Conservation (phyloP, 2,888 invertebrate species). For the Thera britannica region DNA sequence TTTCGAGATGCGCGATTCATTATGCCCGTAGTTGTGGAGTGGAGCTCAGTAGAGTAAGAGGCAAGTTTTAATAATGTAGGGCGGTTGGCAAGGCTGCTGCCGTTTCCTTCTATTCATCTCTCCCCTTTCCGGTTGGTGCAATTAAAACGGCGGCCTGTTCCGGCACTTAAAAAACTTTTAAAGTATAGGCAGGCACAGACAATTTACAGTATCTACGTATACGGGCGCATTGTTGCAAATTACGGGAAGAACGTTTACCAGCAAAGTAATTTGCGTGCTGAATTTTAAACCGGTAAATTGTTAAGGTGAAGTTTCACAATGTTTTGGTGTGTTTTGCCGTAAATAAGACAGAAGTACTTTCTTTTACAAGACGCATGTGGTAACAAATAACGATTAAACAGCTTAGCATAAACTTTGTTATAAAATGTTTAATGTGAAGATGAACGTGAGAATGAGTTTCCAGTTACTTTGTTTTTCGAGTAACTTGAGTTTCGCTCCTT, state of each 20-base stretch:
- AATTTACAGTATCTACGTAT: conserved; percentile 65
- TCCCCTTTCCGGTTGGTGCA: conserved; percentile 82
- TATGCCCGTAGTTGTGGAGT: conserved; percentile 71
- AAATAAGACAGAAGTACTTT: conserved; percentile 29
- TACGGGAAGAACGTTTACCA: conserved; percentile 56
- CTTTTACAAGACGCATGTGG: conserved; percentile 20
- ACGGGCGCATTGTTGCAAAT: conserved; percentile 64
- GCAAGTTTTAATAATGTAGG: conserved; percentile 83
- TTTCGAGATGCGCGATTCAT: conserved; percentile 73
- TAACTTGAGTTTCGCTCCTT: neutral
- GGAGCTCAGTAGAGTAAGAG: conserved; percentile 70
- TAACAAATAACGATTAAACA: conserved; percentile 17
- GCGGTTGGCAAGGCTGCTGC: conserved; percentile 78
- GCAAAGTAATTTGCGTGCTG: conserved; percentile 49
- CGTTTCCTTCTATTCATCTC: conserved; percentile 82
- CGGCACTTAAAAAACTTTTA: conserved; percentile 82
- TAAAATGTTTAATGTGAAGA: conserved; percentile 1
- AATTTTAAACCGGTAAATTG: conserved; percentile 42
- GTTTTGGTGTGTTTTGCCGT: conserved; percentile 31
- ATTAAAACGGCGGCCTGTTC: conserved; percentile 82
- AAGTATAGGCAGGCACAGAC: conserved; percentile 76
- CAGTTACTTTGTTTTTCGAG: neutral
- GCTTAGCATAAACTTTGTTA: conserved; percentile 23
- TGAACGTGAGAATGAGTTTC: neutral
- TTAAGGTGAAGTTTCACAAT: conserved; percentile 33